These are phyloP conservation scores for Cotesia congregata DNA, from an alignment of 2,888 invertebrate genomes.

Conservation along the genomic window DNA sequence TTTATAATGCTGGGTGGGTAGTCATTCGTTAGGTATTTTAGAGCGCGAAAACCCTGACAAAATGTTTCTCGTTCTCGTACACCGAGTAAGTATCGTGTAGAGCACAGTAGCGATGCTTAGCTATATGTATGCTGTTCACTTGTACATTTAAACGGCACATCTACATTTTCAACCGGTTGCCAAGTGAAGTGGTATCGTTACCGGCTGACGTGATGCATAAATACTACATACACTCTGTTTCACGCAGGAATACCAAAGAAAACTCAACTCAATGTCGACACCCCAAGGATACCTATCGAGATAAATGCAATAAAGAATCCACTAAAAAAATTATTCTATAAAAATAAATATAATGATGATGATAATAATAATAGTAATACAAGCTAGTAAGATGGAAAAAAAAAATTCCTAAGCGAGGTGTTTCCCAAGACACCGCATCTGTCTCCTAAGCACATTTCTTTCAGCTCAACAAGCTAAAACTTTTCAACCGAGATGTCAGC, in stretches of 20 bases:
- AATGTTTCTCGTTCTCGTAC: background rate
- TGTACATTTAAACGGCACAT: constrained; percentile 4
- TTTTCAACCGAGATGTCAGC: constrained; percentile 3
- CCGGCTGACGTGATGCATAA: constrained; percentile 48
- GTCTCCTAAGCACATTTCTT: constrained; percentile 31
- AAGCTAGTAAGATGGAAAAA: constrained; percentile 20
- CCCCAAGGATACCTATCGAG: background rate
- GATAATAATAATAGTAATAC: constrained; percentile 11
- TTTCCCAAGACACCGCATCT: constrained; percentile 44
- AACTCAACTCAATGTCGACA: background rate
- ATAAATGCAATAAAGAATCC: background rate
- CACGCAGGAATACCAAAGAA: background rate
- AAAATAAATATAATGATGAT: constrained; percentile 8
- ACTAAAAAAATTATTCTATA: constrained; percentile 3
- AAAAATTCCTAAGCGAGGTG: constrained; percentile 36
- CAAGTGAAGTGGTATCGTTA: constrained; percentile 17
- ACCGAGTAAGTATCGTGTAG: background rate
- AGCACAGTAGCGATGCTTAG: background rate
- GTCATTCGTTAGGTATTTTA: background rate
- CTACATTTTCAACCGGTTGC: constrained; percentile 43
- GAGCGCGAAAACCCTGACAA: constrained; percentile 7
- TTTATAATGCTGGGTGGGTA: background rate
- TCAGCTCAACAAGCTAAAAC: background rate
- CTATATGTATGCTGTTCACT: background rate
- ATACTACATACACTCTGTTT: constrained; percentile 31